Evolutionary conservation across 2,113 vertebrate genomes (phyloP).

Genomic region (Podarcis cretensis): DNA sequence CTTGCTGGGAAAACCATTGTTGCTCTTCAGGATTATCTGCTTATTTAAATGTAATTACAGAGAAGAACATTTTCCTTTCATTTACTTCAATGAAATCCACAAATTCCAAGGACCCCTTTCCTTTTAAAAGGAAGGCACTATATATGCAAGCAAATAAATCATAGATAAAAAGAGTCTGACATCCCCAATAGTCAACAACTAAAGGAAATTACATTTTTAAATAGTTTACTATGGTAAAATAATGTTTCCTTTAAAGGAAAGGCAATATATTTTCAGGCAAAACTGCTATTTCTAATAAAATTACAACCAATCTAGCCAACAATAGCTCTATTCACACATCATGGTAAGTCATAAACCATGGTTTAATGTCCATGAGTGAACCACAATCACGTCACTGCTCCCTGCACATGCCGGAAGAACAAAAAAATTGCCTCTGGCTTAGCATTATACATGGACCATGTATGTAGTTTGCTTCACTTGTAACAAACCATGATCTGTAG

Average conservation of each 20-base stretch:
- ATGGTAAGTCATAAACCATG: no score
- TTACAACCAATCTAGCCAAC: background rate
- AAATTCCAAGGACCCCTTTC: background rate
- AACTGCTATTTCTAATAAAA: background rate
- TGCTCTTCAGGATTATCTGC: conserved; percentile 2
- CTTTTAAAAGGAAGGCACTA: background rate
- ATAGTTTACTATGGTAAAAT: background rate
- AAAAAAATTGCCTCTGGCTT: background rate
- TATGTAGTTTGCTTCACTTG: background rate
- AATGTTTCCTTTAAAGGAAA: background rate
- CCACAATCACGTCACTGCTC: no score
- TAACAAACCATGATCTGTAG: no score
- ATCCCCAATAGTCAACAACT: conserved; percentile 14
- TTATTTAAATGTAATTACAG: background rate
- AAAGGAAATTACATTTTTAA: background rate
- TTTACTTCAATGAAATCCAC: background rate
- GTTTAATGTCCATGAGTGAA: no score
- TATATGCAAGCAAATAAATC: background rate
- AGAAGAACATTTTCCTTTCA: background rate
- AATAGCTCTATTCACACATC: no score
- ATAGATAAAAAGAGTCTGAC: background rate
- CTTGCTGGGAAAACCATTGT: background rate
- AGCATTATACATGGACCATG: background rate
- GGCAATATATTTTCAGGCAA: background rate
- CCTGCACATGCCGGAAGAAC: no score